Evolutionary conservation across 2,888 invertebrate species (phyloP), one percentile per base, ranked within the genome.

Genomic region (Phasia obesa): DNA sequence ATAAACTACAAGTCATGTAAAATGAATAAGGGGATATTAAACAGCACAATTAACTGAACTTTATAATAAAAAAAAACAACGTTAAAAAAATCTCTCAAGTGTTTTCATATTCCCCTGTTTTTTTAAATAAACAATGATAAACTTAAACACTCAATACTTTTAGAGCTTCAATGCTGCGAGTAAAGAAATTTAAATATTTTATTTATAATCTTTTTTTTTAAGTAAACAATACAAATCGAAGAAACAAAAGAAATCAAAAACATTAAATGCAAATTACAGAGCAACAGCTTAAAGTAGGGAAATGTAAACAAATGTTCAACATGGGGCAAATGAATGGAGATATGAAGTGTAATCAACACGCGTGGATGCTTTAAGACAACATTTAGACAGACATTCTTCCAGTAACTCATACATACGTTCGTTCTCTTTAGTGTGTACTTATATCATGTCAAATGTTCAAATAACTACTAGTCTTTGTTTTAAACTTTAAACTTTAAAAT

Each of bases 241-340:
- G 75, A 55, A 75, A 65, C 65, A 67, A 75, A 67, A 59, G 60
- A 51, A 38, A 70, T 59, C 31, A 44, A 44, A 21, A 35, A 51
- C 25, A 35, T 55, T 55, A 38, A 71, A 74, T 64, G 74, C 64
- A 65, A 74, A 74, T 74, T 65, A 25, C 7, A 17, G 2, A 44
- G 42, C 27, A 55, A 27, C 15, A 17, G 21, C 1, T 4, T 9
- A 19, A 59, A 23, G 23, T 64, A 62, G 44, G 15, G 17, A 42
- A 75, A 60, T 51, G 57, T 53, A 76, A 69, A 76, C 59, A 69
- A 60, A 21, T 31, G 31, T 67, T 60, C 42, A 51, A 59, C 51
- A 59, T 76, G 67, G 15, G 64, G 47, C 64, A 57, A 74, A 65
- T 17, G 44, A 53, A 38, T 60, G 42, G 21, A 11, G 44, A 27